Percentiles rank a stretch among this genome's conserved stretches.
phyloP scores from a whole-genome alignment of 2,888 invertebrate species.

The Lumbricus terrestris region DNA sequence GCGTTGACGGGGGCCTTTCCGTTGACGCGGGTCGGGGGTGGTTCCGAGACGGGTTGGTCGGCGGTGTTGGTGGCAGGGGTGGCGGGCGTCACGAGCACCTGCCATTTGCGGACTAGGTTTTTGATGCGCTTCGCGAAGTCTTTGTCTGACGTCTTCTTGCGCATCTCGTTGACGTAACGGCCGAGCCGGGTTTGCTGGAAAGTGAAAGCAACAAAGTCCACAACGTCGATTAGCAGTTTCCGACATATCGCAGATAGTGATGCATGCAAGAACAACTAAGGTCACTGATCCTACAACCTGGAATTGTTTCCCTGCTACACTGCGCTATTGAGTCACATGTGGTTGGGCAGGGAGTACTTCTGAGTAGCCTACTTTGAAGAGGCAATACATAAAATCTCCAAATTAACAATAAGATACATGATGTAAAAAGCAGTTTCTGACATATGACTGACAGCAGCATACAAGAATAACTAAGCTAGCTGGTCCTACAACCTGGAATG shows the following conservation, averaged over 20 bases:
- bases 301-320: no score
- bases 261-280: no score
- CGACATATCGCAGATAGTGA: neutral
- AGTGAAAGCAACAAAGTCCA: neutral
- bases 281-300: no score
- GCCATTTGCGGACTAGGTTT: constrained; percentile 87
- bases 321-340: no score
- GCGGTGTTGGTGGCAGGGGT: neutral
- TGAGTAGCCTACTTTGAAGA: no score
- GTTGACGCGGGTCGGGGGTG: neutral
- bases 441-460: neutral
- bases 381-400: no score
- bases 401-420: no score
- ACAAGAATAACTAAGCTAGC: no score
- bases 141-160: constrained; percentile 81
- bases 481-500: no score
- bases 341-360: no score
- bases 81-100: constrained; percentile 70
- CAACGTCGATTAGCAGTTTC: no score
- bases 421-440: no score
- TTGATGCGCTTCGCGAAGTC: constrained; percentile 84
- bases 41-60: neutral
- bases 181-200: constrained; percentile 88
- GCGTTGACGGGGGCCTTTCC: neutral
- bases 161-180: constrained; percentile 85